Evolutionary conservation across 2,113 vertebrate genomes (phyloP).

Genomic region (Leucopternis melanops): DNA sequence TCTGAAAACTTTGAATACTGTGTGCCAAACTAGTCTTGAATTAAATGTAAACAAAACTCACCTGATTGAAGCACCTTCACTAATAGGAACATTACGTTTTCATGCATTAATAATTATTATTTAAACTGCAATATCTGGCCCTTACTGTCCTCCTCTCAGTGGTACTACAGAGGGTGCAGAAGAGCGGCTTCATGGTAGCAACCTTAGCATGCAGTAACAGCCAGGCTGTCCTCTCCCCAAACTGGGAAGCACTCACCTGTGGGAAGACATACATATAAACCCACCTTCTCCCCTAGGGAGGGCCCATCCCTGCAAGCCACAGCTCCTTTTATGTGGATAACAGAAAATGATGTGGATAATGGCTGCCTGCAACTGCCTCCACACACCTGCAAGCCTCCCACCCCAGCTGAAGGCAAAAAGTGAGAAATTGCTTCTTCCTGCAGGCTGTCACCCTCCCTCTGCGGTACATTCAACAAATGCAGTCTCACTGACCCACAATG

Average conservation of each 20-base stretch:
- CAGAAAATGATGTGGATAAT: neutral
- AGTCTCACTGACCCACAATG: neutral
- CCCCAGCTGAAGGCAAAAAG: neutral
- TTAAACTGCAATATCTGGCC: neutral
- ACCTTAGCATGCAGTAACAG: neutral
- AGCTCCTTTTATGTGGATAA: neutral
- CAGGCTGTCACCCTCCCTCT: neutral
- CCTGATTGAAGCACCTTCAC: neutral
- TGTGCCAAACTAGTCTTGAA: neutral
- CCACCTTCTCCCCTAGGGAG: neutral
- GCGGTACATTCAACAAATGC: neutral
- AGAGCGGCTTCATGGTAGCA: neutral
- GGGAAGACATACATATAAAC: neutral
- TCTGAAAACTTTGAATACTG: neutral
- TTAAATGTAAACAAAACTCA: neutral
- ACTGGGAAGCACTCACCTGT: neutral
- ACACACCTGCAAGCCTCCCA: neutral
- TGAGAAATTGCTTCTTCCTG: neutral
- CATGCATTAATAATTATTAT: neutral
- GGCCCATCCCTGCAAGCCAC: neutral
- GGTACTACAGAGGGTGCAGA: neutral
- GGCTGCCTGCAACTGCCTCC: neutral
- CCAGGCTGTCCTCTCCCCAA: neutral
- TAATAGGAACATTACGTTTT: neutral
- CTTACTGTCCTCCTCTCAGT: neutral